A percentile compares a stretch with the other conserved stretches of the same genome.
Evolutionary conservation across 2,113 vertebrate species (phyloP).

Genomic region (Monarcha castaneiventris): DNA sequence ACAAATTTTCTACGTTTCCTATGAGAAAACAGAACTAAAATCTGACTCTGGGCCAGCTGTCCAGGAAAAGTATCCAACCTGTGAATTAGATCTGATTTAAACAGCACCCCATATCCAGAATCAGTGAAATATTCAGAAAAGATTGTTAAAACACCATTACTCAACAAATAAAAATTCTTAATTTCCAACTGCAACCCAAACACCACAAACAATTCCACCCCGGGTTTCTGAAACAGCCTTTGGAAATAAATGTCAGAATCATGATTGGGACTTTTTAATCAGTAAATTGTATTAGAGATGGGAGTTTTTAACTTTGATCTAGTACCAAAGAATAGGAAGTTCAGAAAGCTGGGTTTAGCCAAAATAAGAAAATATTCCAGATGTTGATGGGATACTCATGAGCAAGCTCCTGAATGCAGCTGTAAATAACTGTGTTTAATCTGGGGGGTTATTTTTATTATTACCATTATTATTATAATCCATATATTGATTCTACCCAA

Average conservation of each 20-base stretch:
- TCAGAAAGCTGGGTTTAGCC: neutral
- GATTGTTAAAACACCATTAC: neutral
- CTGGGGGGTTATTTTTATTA: too few relatives aligned
- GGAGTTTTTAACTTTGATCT: neutral
- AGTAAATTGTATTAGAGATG: neutral
- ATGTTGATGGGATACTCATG: neutral
- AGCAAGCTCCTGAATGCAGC: neutral
- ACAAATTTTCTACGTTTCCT: neutral
- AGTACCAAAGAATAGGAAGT: neutral
- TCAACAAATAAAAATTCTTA: neutral
- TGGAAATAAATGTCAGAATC: neutral
- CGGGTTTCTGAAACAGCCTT: neutral
- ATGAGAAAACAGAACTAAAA: neutral
- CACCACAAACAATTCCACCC: neutral
- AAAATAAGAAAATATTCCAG: neutral
- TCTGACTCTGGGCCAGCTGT: neutral
- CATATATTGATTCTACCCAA: neutral
- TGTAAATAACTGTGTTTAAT: neutral
- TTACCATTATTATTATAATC: neutral
- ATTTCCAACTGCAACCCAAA: neutral
- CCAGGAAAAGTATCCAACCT: neutral
- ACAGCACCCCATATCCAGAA: accelerated
- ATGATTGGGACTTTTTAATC: neutral
- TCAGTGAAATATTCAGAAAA: neutral
- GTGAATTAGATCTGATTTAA: neutral